phyloP scores from a whole-genome alignment of 2,797 vertebrate species.

The Balearica regulorum region DNA sequence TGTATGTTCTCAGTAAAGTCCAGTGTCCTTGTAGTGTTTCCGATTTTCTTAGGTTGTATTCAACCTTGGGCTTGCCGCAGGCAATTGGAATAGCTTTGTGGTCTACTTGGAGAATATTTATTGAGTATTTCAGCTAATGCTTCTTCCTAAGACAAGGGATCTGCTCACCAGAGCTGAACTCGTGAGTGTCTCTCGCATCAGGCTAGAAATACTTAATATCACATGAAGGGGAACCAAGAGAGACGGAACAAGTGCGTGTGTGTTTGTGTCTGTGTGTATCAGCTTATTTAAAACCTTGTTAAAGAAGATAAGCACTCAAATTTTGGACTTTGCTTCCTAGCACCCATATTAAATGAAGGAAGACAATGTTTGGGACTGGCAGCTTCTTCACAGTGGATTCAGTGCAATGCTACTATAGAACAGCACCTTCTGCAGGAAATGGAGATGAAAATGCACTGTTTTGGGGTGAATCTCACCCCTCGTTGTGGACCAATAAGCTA shows the following conservation, averaged over 20 bases:
- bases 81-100: not conserved
- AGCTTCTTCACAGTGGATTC: not conserved
- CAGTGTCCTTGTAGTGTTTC: not conserved
- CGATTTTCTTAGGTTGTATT: not conserved
- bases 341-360: not conserved
- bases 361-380: not conserved
- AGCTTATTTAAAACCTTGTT: not conserved
- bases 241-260: not conserved
- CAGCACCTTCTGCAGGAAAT: not conserved
- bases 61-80: not conserved
- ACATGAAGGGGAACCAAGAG: not conserved
- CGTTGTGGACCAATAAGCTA: not conserved
- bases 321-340: not conserved
- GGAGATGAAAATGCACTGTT: not conserved
- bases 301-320: not conserved
- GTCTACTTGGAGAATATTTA: not conserved
- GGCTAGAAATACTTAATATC: constrained; percentile 24
- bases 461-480: not conserved
- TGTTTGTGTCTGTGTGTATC: not conserved
- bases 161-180: constrained; percentile 10
- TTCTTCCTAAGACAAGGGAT: not conserved
- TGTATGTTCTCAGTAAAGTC: not conserved
- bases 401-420: not conserved
- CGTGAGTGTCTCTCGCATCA: constrained; percentile 23
- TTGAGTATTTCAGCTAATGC: not conserved